Percentiles rank a stretch among this genome's conserved stretches.
These are phyloP conservation scores for Pseudachorutes palmiensis DNA, from an alignment of 1,140 invertebrate species.

Conservation along the genomic window DNA sequence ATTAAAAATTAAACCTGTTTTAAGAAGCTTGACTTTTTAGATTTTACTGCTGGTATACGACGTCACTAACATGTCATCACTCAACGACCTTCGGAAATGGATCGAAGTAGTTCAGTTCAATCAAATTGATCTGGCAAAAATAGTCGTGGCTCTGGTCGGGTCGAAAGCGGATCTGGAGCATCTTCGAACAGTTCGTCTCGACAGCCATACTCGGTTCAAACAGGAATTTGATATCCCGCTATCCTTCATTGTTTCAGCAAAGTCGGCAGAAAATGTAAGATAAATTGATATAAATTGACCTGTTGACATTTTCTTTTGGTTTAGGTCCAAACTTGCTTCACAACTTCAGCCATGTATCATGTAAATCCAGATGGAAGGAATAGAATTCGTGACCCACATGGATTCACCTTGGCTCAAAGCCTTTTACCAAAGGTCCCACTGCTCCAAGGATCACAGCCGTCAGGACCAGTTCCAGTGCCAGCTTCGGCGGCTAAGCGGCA, in stretches of 20 bases:
- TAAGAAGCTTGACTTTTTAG: conserved; percentile 10
- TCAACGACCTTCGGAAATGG: conserved; percentile 37
- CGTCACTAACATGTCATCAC: conserved; percentile 31
- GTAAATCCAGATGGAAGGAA: conserved; percentile 35
- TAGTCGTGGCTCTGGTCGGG: conserved; percentile 29
- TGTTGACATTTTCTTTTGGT: background rate
- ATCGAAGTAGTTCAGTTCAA: conserved; percentile 22
- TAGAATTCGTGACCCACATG: conserved; percentile 26
- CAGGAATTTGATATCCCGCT: conserved; percentile 36
- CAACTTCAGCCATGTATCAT: conserved; percentile 36
- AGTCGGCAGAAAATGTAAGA: conserved; percentile 37
- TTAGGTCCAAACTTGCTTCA: conserved; percentile 36
- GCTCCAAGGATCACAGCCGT: background rate
- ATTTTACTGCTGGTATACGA: conserved; percentile 34
- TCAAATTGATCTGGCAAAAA: conserved; percentile 17
- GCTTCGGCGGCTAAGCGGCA: background rate
- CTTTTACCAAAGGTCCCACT: background rate
- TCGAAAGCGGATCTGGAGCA: conserved; percentile 36
- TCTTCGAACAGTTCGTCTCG: conserved; percentile 32
- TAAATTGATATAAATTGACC: background rate
- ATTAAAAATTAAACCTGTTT: no score
- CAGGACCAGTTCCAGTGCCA: background rate
- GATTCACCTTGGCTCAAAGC: conserved; percentile 5
- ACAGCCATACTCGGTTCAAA: conserved; percentile 33
- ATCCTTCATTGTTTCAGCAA: conserved; percentile 36